Conservation (phyloP, 2,888 invertebrate genomes). For the Sesia bembeciformis region DNA sequence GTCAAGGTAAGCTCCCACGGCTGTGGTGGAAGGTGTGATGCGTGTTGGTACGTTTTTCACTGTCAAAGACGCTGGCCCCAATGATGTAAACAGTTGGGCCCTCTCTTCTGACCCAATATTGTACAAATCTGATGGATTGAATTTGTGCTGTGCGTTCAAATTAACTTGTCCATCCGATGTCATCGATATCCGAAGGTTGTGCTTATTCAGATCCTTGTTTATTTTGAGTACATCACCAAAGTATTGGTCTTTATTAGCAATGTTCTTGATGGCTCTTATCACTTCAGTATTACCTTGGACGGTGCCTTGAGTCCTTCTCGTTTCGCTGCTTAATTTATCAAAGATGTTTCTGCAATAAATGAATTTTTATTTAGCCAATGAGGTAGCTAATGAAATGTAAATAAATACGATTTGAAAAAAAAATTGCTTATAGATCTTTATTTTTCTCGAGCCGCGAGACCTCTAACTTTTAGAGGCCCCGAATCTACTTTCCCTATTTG, state of each 20-base stretch:
- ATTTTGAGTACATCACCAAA: constrained; percentile 68
- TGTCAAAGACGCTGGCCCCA: constrained; percentile 40
- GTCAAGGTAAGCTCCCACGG: constrained; percentile 24
- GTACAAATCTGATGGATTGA: constrained; percentile 48
- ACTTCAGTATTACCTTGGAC: constrained; percentile 71
- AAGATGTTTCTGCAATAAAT: constrained; percentile 68
- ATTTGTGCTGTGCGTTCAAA: constrained; percentile 55
- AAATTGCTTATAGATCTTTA: too few relatives aligned
- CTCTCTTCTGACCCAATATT: constrained; percentile 40
- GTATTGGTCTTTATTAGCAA: constrained; percentile 70
- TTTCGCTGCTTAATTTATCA: constrained; percentile 72
- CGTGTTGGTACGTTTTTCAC: constrained; percentile 42
- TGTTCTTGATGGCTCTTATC: constrained; percentile 66
- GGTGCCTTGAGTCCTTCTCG: constrained; percentile 59
- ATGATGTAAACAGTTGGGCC: constrained; percentile 36
- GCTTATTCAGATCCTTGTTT: constrained; percentile 69
- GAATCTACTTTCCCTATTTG: too few relatives aligned
- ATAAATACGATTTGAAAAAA: too few relatives aligned
- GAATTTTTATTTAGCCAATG: not conserved
- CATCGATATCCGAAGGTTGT: constrained; percentile 64
- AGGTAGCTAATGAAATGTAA: too few relatives aligned
- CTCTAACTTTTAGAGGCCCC: too few relatives aligned
- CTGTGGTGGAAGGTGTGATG: constrained; percentile 24
- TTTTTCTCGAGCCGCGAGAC: too few relatives aligned
- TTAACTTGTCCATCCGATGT: constrained; percentile 58